Conservation (phyloP, 2,797 vertebrate genomes). For the Mus minutoides region DNA sequence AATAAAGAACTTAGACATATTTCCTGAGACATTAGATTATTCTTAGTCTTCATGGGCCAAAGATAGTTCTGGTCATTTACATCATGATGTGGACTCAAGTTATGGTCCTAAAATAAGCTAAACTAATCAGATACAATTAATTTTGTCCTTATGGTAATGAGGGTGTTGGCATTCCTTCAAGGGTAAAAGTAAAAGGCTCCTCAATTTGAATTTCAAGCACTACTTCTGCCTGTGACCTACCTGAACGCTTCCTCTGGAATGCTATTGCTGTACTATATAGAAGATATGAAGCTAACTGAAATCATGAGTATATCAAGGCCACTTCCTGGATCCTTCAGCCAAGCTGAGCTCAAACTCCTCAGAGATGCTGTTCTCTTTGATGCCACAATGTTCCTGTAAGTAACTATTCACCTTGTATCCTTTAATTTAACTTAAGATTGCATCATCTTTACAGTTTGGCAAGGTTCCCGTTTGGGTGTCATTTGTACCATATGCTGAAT, state of each 20-base stretch:
- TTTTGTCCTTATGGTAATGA: background rate
- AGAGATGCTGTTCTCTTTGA: background rate
- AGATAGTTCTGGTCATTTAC: background rate
- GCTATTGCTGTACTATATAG: background rate
- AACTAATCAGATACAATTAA: background rate
- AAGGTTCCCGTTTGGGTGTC: background rate
- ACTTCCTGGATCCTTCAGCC: too few species aligned
- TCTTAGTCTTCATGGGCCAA: too few species aligned
- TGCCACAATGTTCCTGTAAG: background rate
- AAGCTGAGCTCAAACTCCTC: background rate
- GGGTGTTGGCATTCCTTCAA: background rate
- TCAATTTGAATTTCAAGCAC: background rate
- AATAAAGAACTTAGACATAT: background rate
- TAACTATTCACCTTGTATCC: background rate
- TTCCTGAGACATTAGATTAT: background rate
- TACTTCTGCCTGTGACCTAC: background rate
- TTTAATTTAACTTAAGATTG: background rate
- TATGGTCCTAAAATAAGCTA: background rate
- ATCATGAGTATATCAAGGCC: background rate
- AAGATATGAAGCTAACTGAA: background rate
- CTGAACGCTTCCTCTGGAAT: background rate
- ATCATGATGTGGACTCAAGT: background rate
- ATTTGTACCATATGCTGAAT: background rate
- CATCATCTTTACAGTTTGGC: background rate
- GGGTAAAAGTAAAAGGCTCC: background rate